Percentiles rank a stretch among this genome's conserved stretches.
Evolutionary conservation across 2,113 vertebrate species (phyloP).

Genomic region (Donacobius atricapilla): DNA sequence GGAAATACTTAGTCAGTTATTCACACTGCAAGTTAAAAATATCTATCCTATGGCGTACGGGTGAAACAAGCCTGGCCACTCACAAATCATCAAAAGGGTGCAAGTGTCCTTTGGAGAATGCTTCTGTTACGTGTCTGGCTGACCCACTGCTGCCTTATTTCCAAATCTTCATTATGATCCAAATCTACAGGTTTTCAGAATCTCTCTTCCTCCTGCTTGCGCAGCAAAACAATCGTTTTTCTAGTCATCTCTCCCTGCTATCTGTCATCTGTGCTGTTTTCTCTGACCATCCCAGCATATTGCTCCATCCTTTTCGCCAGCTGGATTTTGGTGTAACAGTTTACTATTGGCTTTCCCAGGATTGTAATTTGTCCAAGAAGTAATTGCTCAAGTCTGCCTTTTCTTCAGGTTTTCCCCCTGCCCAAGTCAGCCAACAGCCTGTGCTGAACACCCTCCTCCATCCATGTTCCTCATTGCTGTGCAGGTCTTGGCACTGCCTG

Average conservation of each 20-base stretch:
- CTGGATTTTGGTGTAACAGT: background rate
- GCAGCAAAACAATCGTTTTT: background rate
- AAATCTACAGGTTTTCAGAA: background rate
- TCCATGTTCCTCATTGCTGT: background rate
- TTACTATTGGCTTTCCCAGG: background rate
- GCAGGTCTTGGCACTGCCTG: background rate
- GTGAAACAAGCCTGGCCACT: constrained; percentile 13
- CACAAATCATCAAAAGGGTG: background rate
- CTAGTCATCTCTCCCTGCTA: background rate
- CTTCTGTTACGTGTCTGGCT: rapidly evolving
- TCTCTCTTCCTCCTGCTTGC: background rate
- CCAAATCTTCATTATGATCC: background rate
- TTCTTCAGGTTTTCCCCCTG: background rate
- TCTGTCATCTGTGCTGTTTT: background rate
- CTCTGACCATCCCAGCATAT: background rate
- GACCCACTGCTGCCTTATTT: background rate
- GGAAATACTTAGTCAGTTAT: constrained; percentile 62
- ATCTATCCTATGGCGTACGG: background rate
- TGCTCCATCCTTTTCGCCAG: background rate
- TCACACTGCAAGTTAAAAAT: constrained; percentile 43
- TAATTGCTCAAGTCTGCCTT: background rate
- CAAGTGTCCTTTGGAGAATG: background rate
- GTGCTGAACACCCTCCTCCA: background rate
- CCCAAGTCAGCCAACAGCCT: rapidly evolving
- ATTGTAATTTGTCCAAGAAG: background rate